Percentiles rank a stretch among this genome's conserved stretches.
These are phyloP conservation scores for Hemitrygon akajei DNA, from an alignment of 2,797 vertebrate genomes.

Conservation along the genomic window DNA sequence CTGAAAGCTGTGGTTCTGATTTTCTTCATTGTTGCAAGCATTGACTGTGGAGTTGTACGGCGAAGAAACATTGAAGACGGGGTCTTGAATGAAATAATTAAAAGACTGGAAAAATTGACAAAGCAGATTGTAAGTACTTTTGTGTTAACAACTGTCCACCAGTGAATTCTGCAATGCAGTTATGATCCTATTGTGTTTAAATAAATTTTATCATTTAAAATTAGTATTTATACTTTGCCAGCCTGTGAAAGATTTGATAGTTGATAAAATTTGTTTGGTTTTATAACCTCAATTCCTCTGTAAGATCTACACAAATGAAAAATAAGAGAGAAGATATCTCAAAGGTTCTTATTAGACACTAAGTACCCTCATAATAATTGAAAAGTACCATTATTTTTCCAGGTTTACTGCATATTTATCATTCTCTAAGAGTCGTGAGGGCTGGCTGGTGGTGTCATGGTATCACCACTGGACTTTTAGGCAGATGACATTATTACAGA, in stretches of 20 bases:
- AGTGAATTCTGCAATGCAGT: neutral
- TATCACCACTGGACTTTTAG: too few species aligned
- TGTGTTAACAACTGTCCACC: neutral
- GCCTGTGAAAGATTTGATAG: neutral
- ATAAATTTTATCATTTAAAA: neutral
- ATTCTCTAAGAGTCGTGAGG: neutral
- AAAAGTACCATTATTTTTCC: neutral
- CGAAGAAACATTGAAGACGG: accelerated
- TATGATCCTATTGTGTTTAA: neutral
- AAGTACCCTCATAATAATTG: neutral
- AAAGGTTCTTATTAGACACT: neutral
- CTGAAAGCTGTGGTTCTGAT: slow-evolving; percentile 1
- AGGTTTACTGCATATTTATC: neutral
- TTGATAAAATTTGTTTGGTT: neutral
- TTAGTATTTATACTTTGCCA: neutral
- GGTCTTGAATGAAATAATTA: slow-evolving; percentile 47
- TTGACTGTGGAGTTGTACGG: accelerated
- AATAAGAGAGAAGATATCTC: neutral
- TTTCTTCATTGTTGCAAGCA: slow-evolving; percentile 38
- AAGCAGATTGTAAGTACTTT: slow-evolving; percentile 6
- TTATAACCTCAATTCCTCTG: neutral
- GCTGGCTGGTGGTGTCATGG: too few species aligned
- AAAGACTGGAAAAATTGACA: slow-evolving; percentile 35
- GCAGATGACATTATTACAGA: too few species aligned
- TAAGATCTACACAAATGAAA: neutral